phyloP scores from a whole-genome alignment of 1,140 invertebrate species.

The Cydia strobilella region DNA sequence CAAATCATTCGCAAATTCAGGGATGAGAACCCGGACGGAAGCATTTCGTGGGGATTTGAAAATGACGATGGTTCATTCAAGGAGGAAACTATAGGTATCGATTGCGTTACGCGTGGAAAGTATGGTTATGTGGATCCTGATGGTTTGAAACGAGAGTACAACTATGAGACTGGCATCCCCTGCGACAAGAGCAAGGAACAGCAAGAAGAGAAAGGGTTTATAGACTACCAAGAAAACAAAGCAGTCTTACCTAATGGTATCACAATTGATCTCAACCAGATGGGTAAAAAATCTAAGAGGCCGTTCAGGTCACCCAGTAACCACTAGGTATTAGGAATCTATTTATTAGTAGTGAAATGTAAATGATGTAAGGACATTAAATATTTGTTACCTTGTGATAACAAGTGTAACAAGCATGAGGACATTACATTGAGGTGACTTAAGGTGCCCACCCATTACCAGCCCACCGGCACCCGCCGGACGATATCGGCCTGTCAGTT shows the following conservation, averaged over 20 bases:
- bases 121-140: constrained; percentile 92
- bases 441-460: no score
- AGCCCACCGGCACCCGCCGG: no score
- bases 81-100: constrained; percentile 89
- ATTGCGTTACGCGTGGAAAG: constrained; percentile 89
- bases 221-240: constrained; percentile 87
- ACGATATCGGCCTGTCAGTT: no score
- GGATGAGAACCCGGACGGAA: constrained; percentile 90
- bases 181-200: constrained; percentile 84
- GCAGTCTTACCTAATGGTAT: constrained; percentile 86
- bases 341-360: constrained; percentile 76
- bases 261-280: constrained; percentile 84
- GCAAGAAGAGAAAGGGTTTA: constrained; percentile 82
- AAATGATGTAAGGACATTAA: constrained; percentile 57
- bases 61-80: constrained; percentile 90
- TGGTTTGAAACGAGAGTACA: constrained; percentile 86
- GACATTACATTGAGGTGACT: not conserved
- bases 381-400: constrained; percentile 52
- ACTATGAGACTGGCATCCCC: constrained; percentile 86
- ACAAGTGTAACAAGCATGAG: constrained; percentile 32
- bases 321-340: constrained; percentile 58
- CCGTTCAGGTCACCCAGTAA: constrained; percentile 76
- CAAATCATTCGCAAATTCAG: constrained; percentile 88
- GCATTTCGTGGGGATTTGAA: constrained; percentile 92
- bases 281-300: constrained; percentile 86